These are phyloP conservation scores for Chloroclystis v-ata DNA, from an alignment of 2,888 invertebrate species.

Conservation along the genomic window DNA sequence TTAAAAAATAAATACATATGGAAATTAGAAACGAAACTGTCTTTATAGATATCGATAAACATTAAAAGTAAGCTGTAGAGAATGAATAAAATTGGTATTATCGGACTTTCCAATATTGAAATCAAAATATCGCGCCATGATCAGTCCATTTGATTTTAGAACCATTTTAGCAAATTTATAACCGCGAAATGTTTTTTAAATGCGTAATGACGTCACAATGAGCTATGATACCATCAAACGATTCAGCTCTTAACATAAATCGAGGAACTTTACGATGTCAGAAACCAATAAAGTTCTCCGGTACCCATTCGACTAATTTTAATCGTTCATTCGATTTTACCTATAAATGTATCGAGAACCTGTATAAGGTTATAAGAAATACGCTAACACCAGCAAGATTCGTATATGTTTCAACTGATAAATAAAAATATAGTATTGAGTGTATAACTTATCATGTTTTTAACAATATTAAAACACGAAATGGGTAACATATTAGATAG, in stretches of 20 bases:
- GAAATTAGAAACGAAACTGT: neutral
- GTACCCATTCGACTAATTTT: slow-evolving; percentile 67
- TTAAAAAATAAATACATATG: neutral
- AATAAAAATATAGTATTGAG: no score
- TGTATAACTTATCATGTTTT: no score
- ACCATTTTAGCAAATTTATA: slow-evolving; percentile 27
- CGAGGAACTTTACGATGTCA: slow-evolving; percentile 56
- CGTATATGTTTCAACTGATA: no score
- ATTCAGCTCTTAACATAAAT: slow-evolving; percentile 55
- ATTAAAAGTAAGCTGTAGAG: no score
- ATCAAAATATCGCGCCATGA: neutral
- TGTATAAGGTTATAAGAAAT: no score
- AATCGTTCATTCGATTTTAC: slow-evolving; percentile 61
- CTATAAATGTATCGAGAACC: no score
- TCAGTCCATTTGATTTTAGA: slow-evolving; percentile 4
- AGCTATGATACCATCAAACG: slow-evolving; percentile 33
- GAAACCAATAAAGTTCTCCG: slow-evolving; percentile 55
- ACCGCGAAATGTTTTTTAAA: slow-evolving; percentile 29
- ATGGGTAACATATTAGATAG: no score
- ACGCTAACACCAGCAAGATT: no score
- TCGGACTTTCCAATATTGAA: neutral
- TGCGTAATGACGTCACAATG: slow-evolving; percentile 40
- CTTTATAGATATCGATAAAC: neutral
- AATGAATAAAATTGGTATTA: neutral
- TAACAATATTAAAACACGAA: no score